A percentile compares a stretch with the other conserved stretches of the same genome.
Evolutionary conservation across 2,888 invertebrate species (phyloP).

Genomic region (Tortrix viridana): DNA sequence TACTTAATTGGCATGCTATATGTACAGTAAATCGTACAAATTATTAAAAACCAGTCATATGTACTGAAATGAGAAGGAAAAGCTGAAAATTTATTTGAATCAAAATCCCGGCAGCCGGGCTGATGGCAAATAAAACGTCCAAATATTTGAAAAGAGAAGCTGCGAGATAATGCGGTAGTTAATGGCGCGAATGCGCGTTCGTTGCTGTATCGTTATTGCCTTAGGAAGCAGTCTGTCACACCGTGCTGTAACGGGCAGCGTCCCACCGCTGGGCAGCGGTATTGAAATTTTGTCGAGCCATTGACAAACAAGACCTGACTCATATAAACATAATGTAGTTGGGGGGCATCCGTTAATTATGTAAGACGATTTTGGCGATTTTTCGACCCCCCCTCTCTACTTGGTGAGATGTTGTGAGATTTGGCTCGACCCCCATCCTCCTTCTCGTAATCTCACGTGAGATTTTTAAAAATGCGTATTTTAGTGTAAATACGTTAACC

Average conservation of each 20-base stretch:
- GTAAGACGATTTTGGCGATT: too few relatives aligned
- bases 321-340: too few relatives aligned
- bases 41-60: conserved; percentile 16
- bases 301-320: too few relatives aligned
- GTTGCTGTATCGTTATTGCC: conserved; percentile 66
- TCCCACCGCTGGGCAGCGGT: too few relatives aligned
- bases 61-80: conserved; percentile 15
- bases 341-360: too few relatives aligned
- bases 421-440: too few relatives aligned
- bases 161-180: conserved; percentile 72
- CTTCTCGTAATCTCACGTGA: too few relatives aligned
- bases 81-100: conserved; percentile 37
- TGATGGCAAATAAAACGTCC: conserved; percentile 62
- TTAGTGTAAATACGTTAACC: too few relatives aligned
- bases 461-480: too few relatives aligned
- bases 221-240: conserved; percentile 51
- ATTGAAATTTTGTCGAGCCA: too few relatives aligned
- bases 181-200: conserved; percentile 65
- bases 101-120: conserved; percentile 29
- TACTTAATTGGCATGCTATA: neutral
- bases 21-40: conserved; percentile 13
- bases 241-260: conserved; percentile 43
- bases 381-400: too few relatives aligned
- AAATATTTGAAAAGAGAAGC: conserved; percentile 70
- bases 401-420: too few relatives aligned